Base-by-base conservation (phyloP, 2,888 invertebrate species). In the Cephus runcator region DNA sequence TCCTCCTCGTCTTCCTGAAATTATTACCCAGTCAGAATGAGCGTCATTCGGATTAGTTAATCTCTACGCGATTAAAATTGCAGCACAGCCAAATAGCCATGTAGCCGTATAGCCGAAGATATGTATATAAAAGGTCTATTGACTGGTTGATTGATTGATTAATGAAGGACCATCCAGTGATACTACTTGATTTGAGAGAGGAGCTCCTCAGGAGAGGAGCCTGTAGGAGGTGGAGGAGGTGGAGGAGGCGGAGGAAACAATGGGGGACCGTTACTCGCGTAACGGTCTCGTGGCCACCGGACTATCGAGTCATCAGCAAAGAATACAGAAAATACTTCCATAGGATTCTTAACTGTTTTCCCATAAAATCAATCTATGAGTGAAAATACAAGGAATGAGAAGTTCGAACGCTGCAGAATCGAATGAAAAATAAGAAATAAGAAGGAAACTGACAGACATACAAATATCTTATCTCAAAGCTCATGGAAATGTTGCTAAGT, bases 1-100 rank as follows among this genome's bases (percentile, higher is more conserved):
- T 93, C 92, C 78, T 93, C 93, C 77, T 93, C 93, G 83, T 93
- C 92, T 69, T 90, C 90, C 82, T 90, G 79, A 73, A 76, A 78
- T 69, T 36, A 71, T 34, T 71, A 15, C 9, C 71, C 71, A 71
- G 56, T 56, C 56, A 56, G 23, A 23, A 23, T 56, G 56, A 56
- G 56, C 56, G 9, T 56, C 56, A 9, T 23, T 56, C 56, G 23
- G 23, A 56, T 23, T 23, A 56, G 23, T 56, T 23, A 56, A 56
- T 15, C 56, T 23, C 9, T 56, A 56, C 6, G 56, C 23, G 56
- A 56, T 56, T 15, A 9, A 9, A 56, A 56, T 23, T 56, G 56
- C 56, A 23, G 23, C 6, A 6, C 15, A 40, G 23, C 40, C 23
- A 23, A 9, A 23, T 56, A 56, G 56, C 23, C 56, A 23, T 23